Percentiles rank a stretch among this genome's conserved stretches.
These are phyloP conservation scores for Uropsilus gracilis DNA, from an alignment of 2,113 vertebrate species.

Conservation along the genomic window DNA sequence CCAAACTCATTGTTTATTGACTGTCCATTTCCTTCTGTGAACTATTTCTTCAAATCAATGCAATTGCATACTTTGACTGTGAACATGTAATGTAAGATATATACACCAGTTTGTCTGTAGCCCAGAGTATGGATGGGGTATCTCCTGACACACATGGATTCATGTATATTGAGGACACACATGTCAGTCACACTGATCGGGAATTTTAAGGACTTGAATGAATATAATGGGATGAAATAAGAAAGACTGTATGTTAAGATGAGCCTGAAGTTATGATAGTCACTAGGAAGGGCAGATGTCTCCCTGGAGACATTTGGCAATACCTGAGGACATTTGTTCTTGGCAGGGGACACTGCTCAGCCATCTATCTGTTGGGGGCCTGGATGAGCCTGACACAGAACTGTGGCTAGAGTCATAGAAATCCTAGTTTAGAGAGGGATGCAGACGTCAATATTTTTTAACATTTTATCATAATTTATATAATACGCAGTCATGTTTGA, in stretches of 20 bases:
- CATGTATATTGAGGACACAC: neutral
- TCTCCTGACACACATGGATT: neutral
- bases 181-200: neutral
- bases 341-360: neutral
- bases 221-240: neutral
- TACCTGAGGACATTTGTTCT: neutral
- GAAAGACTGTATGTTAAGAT: neutral
- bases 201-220: neutral
- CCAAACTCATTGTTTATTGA: neutral
- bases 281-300: neutral
- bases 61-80: neutral
- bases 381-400: neutral
- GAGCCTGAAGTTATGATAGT: neutral
- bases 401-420: too few species aligned
- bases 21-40: neutral
- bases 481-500: neutral
- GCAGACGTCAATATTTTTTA: neutral
- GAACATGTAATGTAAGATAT: neutral
- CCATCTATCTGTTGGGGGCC: neutral
- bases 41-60: neutral
- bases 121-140: neutral
- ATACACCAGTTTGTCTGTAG: neutral
- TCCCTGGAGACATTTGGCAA: neutral
- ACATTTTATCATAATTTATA: neutral
- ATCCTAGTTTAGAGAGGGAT: neutral